Conservation (phyloP, 1,140 invertebrate species). For the Aradophagus sp. region DNA sequence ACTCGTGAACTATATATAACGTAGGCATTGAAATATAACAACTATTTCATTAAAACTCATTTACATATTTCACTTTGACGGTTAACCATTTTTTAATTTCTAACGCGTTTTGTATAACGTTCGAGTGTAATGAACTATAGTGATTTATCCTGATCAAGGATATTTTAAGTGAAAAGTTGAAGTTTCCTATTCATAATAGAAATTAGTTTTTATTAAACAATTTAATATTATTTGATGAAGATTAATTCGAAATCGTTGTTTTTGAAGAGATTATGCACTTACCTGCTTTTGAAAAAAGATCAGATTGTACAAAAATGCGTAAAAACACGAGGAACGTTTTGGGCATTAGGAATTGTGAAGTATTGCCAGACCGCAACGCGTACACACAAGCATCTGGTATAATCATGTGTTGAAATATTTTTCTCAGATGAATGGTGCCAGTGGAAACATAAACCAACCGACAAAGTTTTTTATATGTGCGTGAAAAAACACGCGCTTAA, state of each 20-base stretch:
- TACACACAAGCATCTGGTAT: conserved; percentile 38
- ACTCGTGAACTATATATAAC: conserved; percentile 31
- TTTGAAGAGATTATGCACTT: no score
- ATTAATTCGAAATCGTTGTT: no score
- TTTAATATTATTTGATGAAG: no score
- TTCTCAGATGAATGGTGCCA: conserved; percentile 47
- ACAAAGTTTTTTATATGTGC: conserved; percentile 32
- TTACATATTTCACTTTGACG: conserved; percentile 38
- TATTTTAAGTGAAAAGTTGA: no score
- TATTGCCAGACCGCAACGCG: conserved; percentile 16
- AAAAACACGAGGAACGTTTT: conserved; percentile 11
- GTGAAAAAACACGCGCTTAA: conserved; percentile 23
- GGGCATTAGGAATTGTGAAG: conserved; percentile 22
- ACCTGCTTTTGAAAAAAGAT: no score
- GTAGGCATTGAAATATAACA: conserved; percentile 31
- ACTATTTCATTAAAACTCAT: conserved; percentile 44
- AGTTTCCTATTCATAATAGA: no score
- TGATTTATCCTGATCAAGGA: no score
- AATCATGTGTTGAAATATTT: conserved; percentile 50
- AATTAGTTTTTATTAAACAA: no score
- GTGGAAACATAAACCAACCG: conserved; percentile 48
- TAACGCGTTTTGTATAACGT: no score
- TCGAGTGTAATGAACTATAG: no score
- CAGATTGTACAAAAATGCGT: neutral
- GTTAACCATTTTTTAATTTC: conserved; percentile 14